Evolutionary conservation across 2,113 vertebrate genomes (phyloP), one percentile per base, ranked within the genome.

Genomic region (Varanus salvator): DNA sequence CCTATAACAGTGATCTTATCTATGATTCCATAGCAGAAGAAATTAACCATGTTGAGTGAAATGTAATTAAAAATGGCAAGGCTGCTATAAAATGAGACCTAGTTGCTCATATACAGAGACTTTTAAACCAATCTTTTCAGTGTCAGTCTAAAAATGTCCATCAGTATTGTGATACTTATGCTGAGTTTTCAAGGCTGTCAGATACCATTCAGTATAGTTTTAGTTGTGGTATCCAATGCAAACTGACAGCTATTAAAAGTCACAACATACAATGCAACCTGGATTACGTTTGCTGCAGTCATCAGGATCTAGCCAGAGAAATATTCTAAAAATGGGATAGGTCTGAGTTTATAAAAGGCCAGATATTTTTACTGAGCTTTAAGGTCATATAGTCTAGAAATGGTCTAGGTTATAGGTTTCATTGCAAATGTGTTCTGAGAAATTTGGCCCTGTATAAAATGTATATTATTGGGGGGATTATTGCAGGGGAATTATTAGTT

Each of bases 181-280:
- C 87, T 91, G 76, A 88, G 14, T 54, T 75, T 87, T 84, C 74
- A 84, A 69, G 50, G 69, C 69, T 76, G 76, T 57, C n/a, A 68
- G 31, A 38, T 38, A 81, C 27, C 8, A 44, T 80, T 68, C 57
- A 81, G 15, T 8, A 74, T 23, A 85, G 31, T 78, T 64, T 78
- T 52, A 38, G 44, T 76, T 72, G 66, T 66, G 81, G 52, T 31
- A 57, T 80, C 38, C 75, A 75, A 80, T 88, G 68, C 27, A 76
- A 64, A 66, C 8, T 80, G 86, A 86, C 87, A 89, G 38, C 71
- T 34, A n/a, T 44, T 29, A 69, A 57, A 14, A 86, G 14, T 38
- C 29, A 15, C 52, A 81, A 48, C 69, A 68, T 29, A 31, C 78
- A 83, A 80, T 54, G 78, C 69, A 80, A 75, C 48, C 68, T 68